Base-by-base conservation (phyloP, 2,797 vertebrate species). In the Enteromius paludinosus region DNA sequence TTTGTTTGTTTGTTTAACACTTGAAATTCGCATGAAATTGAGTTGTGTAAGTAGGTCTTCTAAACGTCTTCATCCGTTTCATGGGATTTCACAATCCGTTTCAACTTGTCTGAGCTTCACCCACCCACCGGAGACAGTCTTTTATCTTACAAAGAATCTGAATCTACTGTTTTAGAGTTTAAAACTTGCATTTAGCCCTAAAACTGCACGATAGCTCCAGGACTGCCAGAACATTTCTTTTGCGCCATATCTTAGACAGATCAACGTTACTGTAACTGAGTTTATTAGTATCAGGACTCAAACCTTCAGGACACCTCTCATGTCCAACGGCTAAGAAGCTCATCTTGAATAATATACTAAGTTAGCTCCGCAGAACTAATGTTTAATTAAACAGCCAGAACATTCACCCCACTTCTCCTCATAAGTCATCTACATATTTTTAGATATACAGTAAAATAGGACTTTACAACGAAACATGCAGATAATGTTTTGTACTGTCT, bases 351-450 rank as follows among this genome's bases (percentile, higher is more conserved):
- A 74, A 82, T 75, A 41, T 81, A 12, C 59, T 15, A n/a, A n/a
- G n/a, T n/a, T n/a, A 8, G 45, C 43, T 43, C n/a, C 28, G 45
- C 23, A n/a, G 23, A 69, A n/a, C 74, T 23, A 49, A 62, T 85
- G 41, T 54, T 80, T 87, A 64, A 87, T 80, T 77, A 68, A 78
- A 72, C 64, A 47, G 20, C 54, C 11, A 54, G 35, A 52, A 49
- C 64, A 72, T 71, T 6, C 35, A 35, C 33, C 33, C 5, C 35
- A 56, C 17, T 74, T 59, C 72, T 25, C 33, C n/a, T 45, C 14
- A 41, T 14, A 66, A 23, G 28, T 81, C 0, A 23, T 81, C 9
- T 30, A 43, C 3, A n/a, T 52, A 61, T 61, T 18, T 78, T 64
- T 77, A 68, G 4, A 66, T 15, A 41, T 18, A 10, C n/a, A 4